A percentile compares a stretch with the other conserved stretches of the same genome.
phyloP scores from a whole-genome alignment of 2,888 invertebrate genomes.

The Drosophila kambysellisi region DNA sequence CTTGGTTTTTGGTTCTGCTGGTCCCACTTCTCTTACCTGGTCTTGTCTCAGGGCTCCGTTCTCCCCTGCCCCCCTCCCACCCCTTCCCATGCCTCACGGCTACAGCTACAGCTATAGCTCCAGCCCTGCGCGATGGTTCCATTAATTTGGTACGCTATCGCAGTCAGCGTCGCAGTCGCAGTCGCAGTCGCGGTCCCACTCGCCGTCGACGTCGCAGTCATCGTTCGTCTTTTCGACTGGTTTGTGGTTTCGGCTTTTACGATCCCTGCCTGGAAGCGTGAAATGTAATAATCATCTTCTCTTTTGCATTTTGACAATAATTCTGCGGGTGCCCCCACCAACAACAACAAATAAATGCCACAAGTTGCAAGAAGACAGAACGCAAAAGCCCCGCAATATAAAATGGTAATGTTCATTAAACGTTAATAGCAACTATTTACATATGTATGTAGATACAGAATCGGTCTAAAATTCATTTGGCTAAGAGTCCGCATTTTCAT shows the following conservation, averaged over 20 bases:
- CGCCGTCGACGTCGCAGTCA: conserved; percentile 12
- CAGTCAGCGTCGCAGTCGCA: conserved; percentile 37
- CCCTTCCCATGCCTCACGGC: neutral
- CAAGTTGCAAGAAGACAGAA: conserved; percentile 8
- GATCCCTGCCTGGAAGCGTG: conserved; percentile 69
- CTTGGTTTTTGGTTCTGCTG: conserved; percentile 64
- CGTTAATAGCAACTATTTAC: conserved; percentile 1
- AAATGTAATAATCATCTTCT: conserved; percentile 77
- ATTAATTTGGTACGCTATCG: conserved; percentile 79
- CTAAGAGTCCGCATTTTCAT: neutral
- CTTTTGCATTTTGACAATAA: conserved; percentile 78
- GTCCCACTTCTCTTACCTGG: conserved; percentile 61
- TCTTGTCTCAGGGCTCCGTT: conserved; percentile 43
- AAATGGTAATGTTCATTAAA: conserved; percentile 27
- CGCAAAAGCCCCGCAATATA: conserved; percentile 25
- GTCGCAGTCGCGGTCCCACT: conserved; percentile 18
- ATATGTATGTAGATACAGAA: neutral
- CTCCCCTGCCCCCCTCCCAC: neutral
- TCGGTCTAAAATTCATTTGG: neutral
- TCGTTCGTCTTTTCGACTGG: conserved; percentile 60
- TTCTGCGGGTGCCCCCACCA: conserved; percentile 71
- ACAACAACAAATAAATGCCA: conserved; percentile 16
- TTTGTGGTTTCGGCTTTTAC: conserved; percentile 65
- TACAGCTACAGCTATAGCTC: conserved; percentile 14
- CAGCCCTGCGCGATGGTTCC: conserved; percentile 67